Percentiles rank a stretch among this genome's conserved stretches.
These are phyloP conservation scores for Brienomyrus longianalis DNA, from an alignment of 2,113 vertebrate genomes.

Conservation along the genomic window DNA sequence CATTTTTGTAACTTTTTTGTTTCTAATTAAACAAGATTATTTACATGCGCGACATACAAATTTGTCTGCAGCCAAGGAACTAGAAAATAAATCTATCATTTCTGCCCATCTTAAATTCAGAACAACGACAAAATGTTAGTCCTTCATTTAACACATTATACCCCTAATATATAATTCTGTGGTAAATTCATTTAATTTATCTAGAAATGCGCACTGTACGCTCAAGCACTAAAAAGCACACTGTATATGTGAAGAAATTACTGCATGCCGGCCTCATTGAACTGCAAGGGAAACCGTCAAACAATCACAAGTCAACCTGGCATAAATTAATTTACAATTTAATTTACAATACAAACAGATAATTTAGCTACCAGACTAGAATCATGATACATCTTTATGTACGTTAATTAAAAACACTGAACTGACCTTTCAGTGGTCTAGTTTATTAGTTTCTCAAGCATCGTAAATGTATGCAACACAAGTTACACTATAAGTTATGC, in stretches of 20 bases:
- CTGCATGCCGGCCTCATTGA: background rate
- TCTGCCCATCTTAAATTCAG: background rate
- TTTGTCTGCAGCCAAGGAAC: constrained; percentile 35
- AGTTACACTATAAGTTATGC: background rate
- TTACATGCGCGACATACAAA: constrained; percentile 59
- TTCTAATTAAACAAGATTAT: constrained; percentile 66
- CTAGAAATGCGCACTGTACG: background rate
- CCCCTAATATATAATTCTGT: constrained; percentile 59
- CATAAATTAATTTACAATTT: background rate
- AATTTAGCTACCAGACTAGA: background rate
- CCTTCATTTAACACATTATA: constrained; percentile 37
- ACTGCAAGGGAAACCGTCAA: background rate
- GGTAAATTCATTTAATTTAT: background rate
- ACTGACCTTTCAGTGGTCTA: background rate
- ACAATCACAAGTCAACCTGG: background rate
- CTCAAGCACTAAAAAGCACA: background rate
- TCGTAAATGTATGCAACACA: background rate
- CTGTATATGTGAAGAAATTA: background rate
- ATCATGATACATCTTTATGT: background rate
- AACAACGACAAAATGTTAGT: background rate
- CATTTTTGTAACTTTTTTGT: constrained; percentile 33
- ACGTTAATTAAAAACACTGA: background rate
- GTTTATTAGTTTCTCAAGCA: background rate
- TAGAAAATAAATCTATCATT: constrained; percentile 15
- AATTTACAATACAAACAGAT: background rate